Conservation (phyloP, 2,888 invertebrate genomes). For the Myathropa florea region DNA sequence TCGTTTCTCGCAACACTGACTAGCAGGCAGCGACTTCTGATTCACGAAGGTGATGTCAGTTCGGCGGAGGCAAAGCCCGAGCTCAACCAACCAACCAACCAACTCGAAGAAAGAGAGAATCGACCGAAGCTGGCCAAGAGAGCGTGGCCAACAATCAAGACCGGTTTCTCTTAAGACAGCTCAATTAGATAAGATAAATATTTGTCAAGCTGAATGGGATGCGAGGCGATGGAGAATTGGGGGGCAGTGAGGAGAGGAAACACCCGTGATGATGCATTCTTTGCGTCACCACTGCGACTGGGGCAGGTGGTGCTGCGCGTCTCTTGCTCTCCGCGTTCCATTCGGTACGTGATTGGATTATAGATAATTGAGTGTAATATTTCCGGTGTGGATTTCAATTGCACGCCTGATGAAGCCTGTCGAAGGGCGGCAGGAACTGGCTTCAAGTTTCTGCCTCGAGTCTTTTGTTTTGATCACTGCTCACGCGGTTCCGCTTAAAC, state of each 20-base stretch:
- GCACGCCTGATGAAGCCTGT: background rate
- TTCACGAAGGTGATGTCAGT: slow-evolving; percentile 60
- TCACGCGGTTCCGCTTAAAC: slow-evolving; percentile 5
- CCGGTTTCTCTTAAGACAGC: slow-evolving; percentile 57
- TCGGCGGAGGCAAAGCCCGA: background rate
- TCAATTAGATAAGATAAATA: slow-evolving; percentile 60
- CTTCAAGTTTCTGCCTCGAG: slow-evolving; percentile 29
- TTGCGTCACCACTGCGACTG: background rate
- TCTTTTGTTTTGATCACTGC: slow-evolving; percentile 45
- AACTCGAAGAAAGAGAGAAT: background rate
- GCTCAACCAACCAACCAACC: background rate
- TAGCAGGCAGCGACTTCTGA: slow-evolving; percentile 21
- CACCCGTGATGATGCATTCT: background rate
- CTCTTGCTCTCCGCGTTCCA: background rate
- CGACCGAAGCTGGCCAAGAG: slow-evolving; percentile 1
- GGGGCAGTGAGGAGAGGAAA: background rate
- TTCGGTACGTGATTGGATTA: slow-evolving; percentile 32
- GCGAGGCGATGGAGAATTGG: no score
- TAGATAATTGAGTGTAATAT: slow-evolving; percentile 58
- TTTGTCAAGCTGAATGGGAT: slow-evolving; percentile 28
- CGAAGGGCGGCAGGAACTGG: background rate
- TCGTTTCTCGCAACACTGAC: slow-evolving; percentile 60
- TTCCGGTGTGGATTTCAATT: slow-evolving; percentile 61
- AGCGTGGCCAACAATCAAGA: background rate
- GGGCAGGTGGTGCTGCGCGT: background rate